Evolutionary conservation across 2,888 invertebrate species (phyloP).

Genomic region (Eristalinus sepulchralis): DNA sequence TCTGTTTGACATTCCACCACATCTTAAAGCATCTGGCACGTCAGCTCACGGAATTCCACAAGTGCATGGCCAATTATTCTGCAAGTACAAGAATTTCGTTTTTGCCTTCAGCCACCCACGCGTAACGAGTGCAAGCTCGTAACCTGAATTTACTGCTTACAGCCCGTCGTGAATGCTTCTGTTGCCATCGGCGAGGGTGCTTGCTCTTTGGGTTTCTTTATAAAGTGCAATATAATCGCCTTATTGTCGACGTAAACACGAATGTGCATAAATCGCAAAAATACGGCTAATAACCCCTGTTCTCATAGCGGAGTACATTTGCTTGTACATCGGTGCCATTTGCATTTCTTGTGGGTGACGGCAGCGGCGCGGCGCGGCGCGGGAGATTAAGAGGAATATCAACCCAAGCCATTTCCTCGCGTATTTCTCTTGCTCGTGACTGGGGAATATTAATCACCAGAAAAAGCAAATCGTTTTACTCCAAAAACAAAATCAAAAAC

Average conservation of each 20-base stretch:
- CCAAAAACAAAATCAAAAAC: conserved; percentile 10
- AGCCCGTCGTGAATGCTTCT: not conserved
- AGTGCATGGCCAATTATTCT: not conserved
- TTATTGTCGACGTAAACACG: conserved; percentile 16
- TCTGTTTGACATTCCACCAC: not conserved
- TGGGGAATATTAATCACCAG: conserved; percentile 37
- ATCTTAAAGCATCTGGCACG: not conserved
- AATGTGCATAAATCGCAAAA: conserved; percentile 16
- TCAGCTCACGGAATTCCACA: not conserved
- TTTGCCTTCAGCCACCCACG: not conserved
- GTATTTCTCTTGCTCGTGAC: conserved; percentile 49
- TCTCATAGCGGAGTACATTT: not conserved
- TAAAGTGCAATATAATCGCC: conserved; percentile 20
- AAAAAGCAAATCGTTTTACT: conserved; percentile 48
- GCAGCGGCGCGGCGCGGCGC: too few species aligned
- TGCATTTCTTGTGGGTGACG: conserved; percentile 1
- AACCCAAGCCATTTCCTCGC: conserved; percentile 24
- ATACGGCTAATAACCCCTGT: not conserved
- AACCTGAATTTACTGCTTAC: not conserved
- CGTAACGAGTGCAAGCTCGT: not conserved
- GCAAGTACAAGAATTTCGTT: not conserved
- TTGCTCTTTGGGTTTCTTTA: not conserved
- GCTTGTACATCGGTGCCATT: conserved; percentile 1
- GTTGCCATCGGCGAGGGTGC: not conserved
- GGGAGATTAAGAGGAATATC: conserved; percentile 19